phyloP scores from a whole-genome alignment of 2,888 invertebrate genomes.

The Rhagonycha fulva region DNA sequence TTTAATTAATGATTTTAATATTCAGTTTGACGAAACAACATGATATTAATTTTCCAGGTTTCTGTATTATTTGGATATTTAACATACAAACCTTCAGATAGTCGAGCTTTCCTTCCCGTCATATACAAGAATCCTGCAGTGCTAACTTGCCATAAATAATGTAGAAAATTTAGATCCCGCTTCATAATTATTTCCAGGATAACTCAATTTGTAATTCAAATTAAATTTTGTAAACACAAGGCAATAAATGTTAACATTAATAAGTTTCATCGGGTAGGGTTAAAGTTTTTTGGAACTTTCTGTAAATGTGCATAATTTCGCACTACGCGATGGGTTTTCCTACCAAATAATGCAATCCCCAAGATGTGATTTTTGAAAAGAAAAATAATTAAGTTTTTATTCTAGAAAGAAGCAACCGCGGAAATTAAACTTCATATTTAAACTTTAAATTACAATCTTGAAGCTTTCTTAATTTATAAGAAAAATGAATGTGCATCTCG shows the following conservation, averaged over 20 bases:
- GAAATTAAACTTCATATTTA: background rate
- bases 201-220: background rate
- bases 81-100: background rate
- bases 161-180: background rate
- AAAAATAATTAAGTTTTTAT: background rate
- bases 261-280: background rate
- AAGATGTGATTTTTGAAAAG: background rate
- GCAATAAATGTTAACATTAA: background rate
- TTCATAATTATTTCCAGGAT: background rate
- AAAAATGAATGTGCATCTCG: background rate
- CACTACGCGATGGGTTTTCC: too few relatives aligned
- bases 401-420: background rate
- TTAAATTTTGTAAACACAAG: background rate
- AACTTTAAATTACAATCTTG: background rate
- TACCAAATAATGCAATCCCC: background rate
- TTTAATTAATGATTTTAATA: too few relatives aligned
- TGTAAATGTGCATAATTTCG: too few relatives aligned
- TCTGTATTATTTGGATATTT: background rate
- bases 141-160: background rate
- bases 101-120: background rate
- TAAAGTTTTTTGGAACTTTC: background rate
- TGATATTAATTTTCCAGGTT: background rate
- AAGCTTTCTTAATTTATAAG: background rate
- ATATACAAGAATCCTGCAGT: background rate
- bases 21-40: too few relatives aligned